These are phyloP conservation scores for Pygoscelis antarcticus DNA, from an alignment of 2,113 vertebrate species.

Conservation along the genomic window DNA sequence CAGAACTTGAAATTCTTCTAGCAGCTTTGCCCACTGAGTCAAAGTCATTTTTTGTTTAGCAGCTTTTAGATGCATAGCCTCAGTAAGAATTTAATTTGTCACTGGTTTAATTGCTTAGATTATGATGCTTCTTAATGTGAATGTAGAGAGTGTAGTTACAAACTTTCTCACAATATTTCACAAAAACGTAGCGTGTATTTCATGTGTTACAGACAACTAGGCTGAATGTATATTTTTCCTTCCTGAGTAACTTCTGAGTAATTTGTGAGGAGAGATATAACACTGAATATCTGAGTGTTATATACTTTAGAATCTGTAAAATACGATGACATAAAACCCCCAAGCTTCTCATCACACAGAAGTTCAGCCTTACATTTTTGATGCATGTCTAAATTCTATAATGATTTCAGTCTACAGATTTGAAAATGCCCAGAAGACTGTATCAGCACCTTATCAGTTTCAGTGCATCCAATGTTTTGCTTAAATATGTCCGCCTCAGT, in stretches of 20 bases:
- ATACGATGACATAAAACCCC: neutral
- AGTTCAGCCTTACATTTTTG: neutral
- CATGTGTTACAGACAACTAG: neutral
- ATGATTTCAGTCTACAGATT: neutral
- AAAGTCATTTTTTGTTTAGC: neutral
- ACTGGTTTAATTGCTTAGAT: neutral
- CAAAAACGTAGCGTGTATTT: neutral
- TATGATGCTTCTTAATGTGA: neutral
- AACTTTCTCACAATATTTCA: neutral
- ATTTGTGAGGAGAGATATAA: neutral
- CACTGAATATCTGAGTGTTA: neutral
- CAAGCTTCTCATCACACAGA: neutral
- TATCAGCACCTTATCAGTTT: conserved; percentile 44
- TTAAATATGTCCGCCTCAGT: conserved; percentile 26
- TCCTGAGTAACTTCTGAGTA: neutral
- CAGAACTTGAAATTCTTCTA: neutral
- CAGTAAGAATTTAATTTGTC: neutral
- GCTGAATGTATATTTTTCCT: neutral
- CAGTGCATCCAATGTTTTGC: conserved; percentile 9
- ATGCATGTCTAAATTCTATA: neutral
- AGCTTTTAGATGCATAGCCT: neutral
- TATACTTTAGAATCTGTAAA: neutral
- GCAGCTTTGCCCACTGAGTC: neutral
- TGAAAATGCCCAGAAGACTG: conserved; percentile 25
- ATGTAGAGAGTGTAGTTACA: neutral